Evolutionary conservation across 2,113 vertebrate species (phyloP), one percentile per base, ranked within the genome.

Genomic region (Tragelaphus imberbis): DNA sequence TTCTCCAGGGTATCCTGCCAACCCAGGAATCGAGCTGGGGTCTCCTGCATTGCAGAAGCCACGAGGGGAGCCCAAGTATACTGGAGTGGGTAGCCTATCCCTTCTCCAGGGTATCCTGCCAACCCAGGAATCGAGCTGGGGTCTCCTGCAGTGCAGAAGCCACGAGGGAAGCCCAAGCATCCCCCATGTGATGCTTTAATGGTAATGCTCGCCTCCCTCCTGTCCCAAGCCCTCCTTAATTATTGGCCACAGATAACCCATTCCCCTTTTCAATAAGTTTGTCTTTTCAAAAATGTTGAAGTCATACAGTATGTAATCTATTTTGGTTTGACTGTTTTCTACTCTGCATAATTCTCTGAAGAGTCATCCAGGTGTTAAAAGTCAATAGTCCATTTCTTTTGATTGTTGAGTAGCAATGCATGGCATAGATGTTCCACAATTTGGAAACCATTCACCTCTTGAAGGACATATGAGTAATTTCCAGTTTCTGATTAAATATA

Each of bases 121-220:
- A 11, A 71, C n/a, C n/a, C 65, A 71, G n/a, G n/a, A 12, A 71
- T 21, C 1, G 0, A 21, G 23, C n/a, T 0, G 1, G 65, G n/a
- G 19, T 36, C 17, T 71, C 65, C 65, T 36, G n/a, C 65, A 36
- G 6, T 36, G 65, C n/a, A 21, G 9, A 36, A 71, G 65, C 65
- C 9, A 1, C 2, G n/a, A 36, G 9, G n/a, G n/a, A 71, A 71
- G 4, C 65, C 65, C 9, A 23, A 71, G 65, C 21, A 71, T 21
- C 65, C n/a, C 4, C 12, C 61, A 3, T 3, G 19, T 6, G 8
- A 9, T 17, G 12, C 21, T 82, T 58, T 28, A 11, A 11, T 33
- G 30, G 17, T 36, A 25, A 28, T 7, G 1, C 9, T 3, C 12
- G 3, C 30, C 10, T 40, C 59, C 58, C 6, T 47, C 25, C 51